Evolutionary conservation across 2,113 vertebrate genomes (phyloP), one percentile per base, ranked within the genome.

Genomic region (Rattus norvegicus): DNA sequence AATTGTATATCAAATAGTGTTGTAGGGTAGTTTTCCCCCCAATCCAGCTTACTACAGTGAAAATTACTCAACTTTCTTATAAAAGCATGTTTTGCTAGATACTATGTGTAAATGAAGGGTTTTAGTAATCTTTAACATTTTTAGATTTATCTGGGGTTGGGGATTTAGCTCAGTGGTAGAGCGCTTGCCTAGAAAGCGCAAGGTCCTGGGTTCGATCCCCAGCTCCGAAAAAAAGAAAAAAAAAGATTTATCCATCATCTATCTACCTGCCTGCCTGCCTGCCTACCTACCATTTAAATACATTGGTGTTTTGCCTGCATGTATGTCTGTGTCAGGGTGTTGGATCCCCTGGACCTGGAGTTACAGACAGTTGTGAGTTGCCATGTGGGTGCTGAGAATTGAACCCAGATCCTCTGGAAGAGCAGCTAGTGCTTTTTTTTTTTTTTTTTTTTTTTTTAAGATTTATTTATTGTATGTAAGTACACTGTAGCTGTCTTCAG

Each of bases 91-190:
- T 77, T 94, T 91, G 7, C 9, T 56, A 7, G 39, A 61, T 65
- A 17, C 47, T 61, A n/a, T 26, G 5, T 77, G 24, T 94, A 93
- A 94, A 90, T 73, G 24, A 93, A 97, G 28, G 22, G n/a, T 91
- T 92, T 88, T 89, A 89, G 59, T 24, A 93, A 49, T 72, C 13
- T 30, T 54, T 43, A 26, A 83, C 39, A 47, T 9, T 47, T 47
- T 19, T 28, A 47, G 30, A 43, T 52, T 16, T 49, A 30, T 30
- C 28, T 49, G n/a, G n/a, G n/a, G n/a, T n/a, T n/a, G n/a, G n/a
- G n/a, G n/a, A n/a, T n/a, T n/a, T n/a, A n/a, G n/a, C n/a, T n/a
- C n/a, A n/a, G n/a, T n/a, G n/a, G n/a, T n/a, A n/a, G n/a, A n/a
- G n/a, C n/a, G n/a, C n/a, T n/a, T n/a, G n/a, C n/a, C n/a, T n/a